Conservation (phyloP, 1,140 invertebrate species). For the Caenorhabditis briggsae region DNA sequence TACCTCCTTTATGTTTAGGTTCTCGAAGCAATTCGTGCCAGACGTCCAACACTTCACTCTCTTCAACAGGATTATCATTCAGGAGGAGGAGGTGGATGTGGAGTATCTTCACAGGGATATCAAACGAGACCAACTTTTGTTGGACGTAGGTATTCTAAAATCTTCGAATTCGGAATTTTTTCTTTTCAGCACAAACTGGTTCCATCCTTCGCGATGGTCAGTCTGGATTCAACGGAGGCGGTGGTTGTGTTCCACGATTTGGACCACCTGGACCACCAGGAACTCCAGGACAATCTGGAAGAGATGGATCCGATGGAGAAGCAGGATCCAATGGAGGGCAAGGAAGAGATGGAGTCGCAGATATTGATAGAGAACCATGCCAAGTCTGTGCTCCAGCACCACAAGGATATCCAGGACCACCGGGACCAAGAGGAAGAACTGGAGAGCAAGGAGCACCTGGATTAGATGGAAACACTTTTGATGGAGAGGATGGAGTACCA, state of each 20-base stretch:
- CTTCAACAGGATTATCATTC: conserved; percentile 29
- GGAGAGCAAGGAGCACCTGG: conserved; percentile 27
- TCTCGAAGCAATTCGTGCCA: conserved; percentile 23
- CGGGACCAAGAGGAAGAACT: conserved; percentile 19
- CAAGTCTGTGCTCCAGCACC: conserved; percentile 41
- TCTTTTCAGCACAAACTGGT: conserved; percentile 30
- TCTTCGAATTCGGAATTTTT: too few relatives aligned
- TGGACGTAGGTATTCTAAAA: neutral
- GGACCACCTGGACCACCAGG: conserved; percentile 35
- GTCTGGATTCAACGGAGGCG: conserved; percentile 28
- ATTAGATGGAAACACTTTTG: conserved; percentile 32
- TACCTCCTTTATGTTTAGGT: neutral
- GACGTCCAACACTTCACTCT: conserved; percentile 36
- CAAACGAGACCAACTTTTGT: conserved; percentile 11
- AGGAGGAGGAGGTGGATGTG: neutral
- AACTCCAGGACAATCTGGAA: conserved; percentile 18
- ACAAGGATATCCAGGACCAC: conserved; percentile 48
- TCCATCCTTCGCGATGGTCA: neutral
- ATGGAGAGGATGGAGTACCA: conserved; percentile 32
- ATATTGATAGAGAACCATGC: conserved; percentile 48
- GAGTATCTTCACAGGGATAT: conserved; percentile 23
- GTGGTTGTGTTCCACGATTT: conserved; percentile 41
- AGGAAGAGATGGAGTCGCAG: conserved; percentile 37
- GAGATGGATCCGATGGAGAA: conserved; percentile 36
- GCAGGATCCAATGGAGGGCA: conserved; percentile 23